A percentile compares a stretch with the other conserved stretches of the same genome.
phyloP scores from a whole-genome alignment of 2,113 vertebrate species.

The Mustela nigripes region DNA sequence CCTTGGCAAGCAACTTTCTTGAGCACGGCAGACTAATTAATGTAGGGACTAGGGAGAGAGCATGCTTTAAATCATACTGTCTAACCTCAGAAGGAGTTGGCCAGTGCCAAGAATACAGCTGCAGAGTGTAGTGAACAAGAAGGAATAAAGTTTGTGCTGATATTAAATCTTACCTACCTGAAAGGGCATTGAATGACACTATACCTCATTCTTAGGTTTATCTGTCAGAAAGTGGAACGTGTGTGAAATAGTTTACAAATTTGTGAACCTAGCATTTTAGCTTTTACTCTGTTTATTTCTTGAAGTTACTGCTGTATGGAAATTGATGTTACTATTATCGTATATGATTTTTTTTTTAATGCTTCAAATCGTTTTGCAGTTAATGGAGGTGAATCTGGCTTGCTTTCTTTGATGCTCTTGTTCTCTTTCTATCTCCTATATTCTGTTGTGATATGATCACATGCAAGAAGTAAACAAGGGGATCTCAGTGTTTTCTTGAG shows the following conservation, averaged over 20 bases:
- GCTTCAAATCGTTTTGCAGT: neutral
- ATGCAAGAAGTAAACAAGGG: neutral
- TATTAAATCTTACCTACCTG: neutral
- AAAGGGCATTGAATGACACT: neutral
- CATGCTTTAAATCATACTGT: conserved; percentile 28
- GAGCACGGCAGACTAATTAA: neutral
- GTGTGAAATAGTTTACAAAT: neutral
- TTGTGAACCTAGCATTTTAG: neutral
- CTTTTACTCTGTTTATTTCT: neutral
- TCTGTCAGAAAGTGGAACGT: conserved; percentile 1
- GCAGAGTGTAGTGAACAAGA: neutral
- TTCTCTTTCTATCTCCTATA: neutral
- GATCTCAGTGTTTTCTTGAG: neutral
- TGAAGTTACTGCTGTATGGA: neutral
- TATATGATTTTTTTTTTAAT: neutral
- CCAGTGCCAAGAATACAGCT: neutral
- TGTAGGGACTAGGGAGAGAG: neutral
- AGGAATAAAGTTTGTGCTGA: neutral
- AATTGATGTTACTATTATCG: neutral
- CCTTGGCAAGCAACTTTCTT: conserved; percentile 22
- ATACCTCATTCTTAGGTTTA: neutral
- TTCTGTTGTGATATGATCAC: neutral
- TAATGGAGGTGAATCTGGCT: neutral
- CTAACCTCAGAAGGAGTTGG: conserved; percentile 13
- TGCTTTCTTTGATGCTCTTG: neutral